Base-by-base conservation (phyloP, 2,113 vertebrate species). In the Centropristis striata region DNA sequence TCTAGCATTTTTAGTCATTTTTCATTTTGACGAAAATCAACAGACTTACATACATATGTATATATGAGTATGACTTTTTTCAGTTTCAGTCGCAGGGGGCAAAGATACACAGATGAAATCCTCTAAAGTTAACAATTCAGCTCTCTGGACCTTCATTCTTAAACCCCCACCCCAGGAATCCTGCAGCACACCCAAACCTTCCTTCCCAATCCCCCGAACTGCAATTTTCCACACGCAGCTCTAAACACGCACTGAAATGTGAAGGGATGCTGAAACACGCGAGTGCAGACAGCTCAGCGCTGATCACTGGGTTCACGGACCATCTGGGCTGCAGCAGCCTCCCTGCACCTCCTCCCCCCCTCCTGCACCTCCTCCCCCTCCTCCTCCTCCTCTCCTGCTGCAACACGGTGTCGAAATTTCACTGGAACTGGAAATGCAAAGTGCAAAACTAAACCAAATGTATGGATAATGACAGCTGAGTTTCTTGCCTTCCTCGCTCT, bases 281-380 rank as follows among this genome's bases (percentile, higher is more conserved):
- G 14, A 86, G 78, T 54, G 37, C 59, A 74, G 57, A 75, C 75
- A 78, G 78, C 74, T 75, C 84, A 60, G 36, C 37, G 37, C 76
- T 72, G 83, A 88, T 78, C 66, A 77, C 36, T 11, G 87, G 78
- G 90, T 81, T 91, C 83, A 80, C 1, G 28, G 61, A 68, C 58
- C 94, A 94, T 94, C 92, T 94, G 93, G 86, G 73, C 32, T 6
- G 32, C 68, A 71, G 51, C 91, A 92, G 89, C 86, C 76, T 84
- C 37, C 23, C 58, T 42, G 68, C 67, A 59, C 55, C 13, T n/a
- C n/a, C 54, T 51, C 70, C 47, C 32, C 91, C 85, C 78, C 84
- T 28, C 23, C 58, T 42, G 68, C 67, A 59, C 55, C 13, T n/a
- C n/a, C 54, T 51, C 70, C 42, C 32, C 32, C 32, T 32, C 32